phyloP scores from a whole-genome alignment of 2,797 vertebrate species.

The Potorous gilbertii region DNA sequence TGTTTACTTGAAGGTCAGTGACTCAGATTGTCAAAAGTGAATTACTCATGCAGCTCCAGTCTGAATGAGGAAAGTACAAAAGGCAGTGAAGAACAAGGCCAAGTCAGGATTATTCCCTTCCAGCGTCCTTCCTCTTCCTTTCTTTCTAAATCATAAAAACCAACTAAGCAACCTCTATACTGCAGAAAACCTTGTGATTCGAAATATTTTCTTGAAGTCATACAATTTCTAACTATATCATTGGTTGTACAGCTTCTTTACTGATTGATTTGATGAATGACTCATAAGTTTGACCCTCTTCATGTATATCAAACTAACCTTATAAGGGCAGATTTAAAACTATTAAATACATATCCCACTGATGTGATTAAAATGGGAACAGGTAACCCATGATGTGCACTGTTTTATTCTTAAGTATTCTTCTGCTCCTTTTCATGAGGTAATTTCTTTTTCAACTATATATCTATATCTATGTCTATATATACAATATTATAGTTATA shows the following conservation, averaged over 20 bases:
- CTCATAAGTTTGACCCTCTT: not conserved
- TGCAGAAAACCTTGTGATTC: not conserved
- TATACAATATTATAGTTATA: not conserved
- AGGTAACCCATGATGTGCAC: not conserved
- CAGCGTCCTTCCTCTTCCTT: not conserved
- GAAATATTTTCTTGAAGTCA: not conserved
- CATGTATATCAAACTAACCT: not conserved
- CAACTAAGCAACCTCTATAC: not conserved
- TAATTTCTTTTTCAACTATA: conserved; percentile 14
- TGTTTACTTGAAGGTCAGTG: not conserved
- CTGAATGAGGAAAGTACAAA: not conserved
- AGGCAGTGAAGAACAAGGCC: not conserved
- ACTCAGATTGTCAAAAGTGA: not conserved
- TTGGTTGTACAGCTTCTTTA: not conserved
- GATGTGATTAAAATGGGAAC: not conserved
- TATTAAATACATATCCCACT: not conserved
- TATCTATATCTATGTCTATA: too few species aligned
- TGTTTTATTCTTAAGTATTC: not conserved
- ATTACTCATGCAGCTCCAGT: not conserved
- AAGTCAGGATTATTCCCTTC: not conserved
- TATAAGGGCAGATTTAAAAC: not conserved
- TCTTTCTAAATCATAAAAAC: not conserved
- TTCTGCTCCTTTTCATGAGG: not conserved
- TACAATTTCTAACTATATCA: not conserved
- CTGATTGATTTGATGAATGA: not conserved